phyloP scores from a whole-genome alignment of 2,888 invertebrate genomes.

The Nematopogon swammerdamellus region DNA sequence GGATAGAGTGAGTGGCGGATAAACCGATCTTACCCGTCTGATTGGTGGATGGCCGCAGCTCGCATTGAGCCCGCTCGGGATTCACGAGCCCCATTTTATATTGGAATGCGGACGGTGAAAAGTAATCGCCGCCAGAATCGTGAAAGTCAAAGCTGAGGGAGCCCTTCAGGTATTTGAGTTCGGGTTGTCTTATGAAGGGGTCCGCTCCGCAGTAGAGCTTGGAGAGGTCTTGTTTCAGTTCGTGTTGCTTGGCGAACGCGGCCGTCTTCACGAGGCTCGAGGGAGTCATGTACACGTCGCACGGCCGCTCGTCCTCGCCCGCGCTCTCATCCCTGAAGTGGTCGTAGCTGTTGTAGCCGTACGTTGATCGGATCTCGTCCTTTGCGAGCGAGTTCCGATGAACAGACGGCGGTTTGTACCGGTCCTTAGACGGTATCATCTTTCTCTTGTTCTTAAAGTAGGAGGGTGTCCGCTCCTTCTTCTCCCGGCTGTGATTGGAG shows the following conservation, averaged over 20 bases:
- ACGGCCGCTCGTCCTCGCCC: constrained; percentile 9
- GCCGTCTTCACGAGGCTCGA: constrained; percentile 63
- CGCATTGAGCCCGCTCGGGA: constrained; percentile 36
- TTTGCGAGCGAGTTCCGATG: not conserved
- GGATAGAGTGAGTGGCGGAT: constrained; percentile 15
- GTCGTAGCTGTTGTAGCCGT: constrained; percentile 6
- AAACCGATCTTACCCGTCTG: constrained; percentile 56
- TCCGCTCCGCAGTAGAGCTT: constrained; percentile 32
- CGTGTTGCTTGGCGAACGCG: constrained; percentile 59
- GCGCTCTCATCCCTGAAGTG: constrained; percentile 17
- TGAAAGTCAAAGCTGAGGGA: constrained; percentile 4
- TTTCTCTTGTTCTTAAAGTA: constrained; percentile 1
- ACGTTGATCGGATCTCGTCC: constrained; percentile 9
- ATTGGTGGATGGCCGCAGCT: constrained; percentile 47
- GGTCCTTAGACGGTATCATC: constrained; percentile 13
- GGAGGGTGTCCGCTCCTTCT: constrained; percentile 4
- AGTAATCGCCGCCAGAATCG: constrained; percentile 8
- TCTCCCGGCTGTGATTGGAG: constrained; percentile 22
- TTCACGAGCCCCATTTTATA: constrained; percentile 41
- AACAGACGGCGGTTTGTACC: constrained; percentile 8
- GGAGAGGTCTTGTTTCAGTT: constrained; percentile 45
- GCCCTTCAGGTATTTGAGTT: not conserved
- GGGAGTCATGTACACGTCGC: constrained; percentile 44
- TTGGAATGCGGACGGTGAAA: constrained; percentile 15
- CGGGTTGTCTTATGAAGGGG: constrained; percentile 30